Base-by-base conservation (phyloP, 2,113 vertebrate genomes). In the Hippocampus zosterae region DNA sequence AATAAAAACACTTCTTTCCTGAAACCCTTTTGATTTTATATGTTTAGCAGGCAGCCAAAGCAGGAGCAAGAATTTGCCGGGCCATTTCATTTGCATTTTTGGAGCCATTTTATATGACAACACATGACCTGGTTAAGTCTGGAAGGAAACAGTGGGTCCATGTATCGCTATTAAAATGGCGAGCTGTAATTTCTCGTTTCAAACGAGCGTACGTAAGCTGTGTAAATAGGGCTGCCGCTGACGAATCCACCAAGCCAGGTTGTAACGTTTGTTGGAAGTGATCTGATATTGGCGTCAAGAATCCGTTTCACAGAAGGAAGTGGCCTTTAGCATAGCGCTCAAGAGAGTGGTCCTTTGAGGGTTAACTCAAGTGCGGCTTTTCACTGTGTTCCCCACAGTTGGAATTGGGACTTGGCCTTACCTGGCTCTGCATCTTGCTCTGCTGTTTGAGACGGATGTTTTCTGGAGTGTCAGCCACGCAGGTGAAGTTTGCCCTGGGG, bases 391-490 rank as follows among this genome's bases (percentile, higher is more conserved):
- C 66, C 27, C 70, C 3, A 41, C 13, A 57, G 25, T 33, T 62
- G 23, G 41, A 62, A 16, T 65, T 53, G 41, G 46, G 41, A 41
- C n/a, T 66, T 9, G 55, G 13, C 8, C 80, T 92, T 90, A 99
- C 97, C 92, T 95, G 94, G 91, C 97, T 99, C 91, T 99, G 96
- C 72, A 97, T 94, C 92, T 96, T 93, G 2, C 93, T 98, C 92
- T 98, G 97, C 86, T 97, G 92, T 94, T 98, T 97, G 70, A 99
- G 94, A 21, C 97, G 95, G 81, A 96, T 92, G 88, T 98, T 98
- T 93, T 98, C 96, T 1, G 96, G 96, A 70, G 97, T 98, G 88
- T 98, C 96, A 3, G 95, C 94, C 90, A 98, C 96, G 77, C 91
- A 93, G 86, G 96, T 99, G 91, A 96, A 98, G 78, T 93, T 91